Evolutionary conservation across 1,140 invertebrate genomes (phyloP), one percentile per base, ranked within the genome.

Genomic region (Neomicropteryx cornuta): DNA sequence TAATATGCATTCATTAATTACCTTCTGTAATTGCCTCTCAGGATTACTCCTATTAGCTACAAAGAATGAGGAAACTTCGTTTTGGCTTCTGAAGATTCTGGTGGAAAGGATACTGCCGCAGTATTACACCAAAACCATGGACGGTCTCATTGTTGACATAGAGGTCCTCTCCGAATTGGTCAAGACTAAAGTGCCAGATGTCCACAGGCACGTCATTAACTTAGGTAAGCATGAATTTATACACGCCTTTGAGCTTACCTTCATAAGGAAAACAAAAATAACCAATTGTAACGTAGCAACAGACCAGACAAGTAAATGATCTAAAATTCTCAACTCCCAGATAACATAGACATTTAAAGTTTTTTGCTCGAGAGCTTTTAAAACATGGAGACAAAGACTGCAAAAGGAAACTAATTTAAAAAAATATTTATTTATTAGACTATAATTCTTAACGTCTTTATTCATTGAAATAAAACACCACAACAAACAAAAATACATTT

Each of bases 81-180:
- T 94, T 68, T 95, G 91, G 91, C 65, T 95, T 35, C 58, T 94
- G 8, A 88, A 89, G 67, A 75, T 80, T 4, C 66, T 94, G 37
- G 81, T 91, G n/a, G 86, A 90, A 53, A 76, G 79, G 45, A 84
- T 88, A 52, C 67, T 91, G 39, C 88, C 88, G 16, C 81, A 86
- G 58, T 94, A 91, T 69, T 93, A 93, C 58, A 80, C 84, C 30
- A 76, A 75, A 46, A 86, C 81, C 24, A 93, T 95, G 88, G 75
- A 82, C 42, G 89, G 87, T 27, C 65, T 94, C 18, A 72, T 90
- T 28, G 81, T 79, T 31, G 90, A 95, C 57, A 83, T 92, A 44
- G 85, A 85, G 49, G 86, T 92, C 1, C 71, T 94, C 36, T 81
- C 83, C 47, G 84, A 89, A 63, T 62, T 93, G 51, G 77, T 93